Evolutionary conservation across 2,797 vertebrate species (phyloP), one percentile per base, ranked within the genome.

Genomic region (Sebastes hopkinsi): DNA sequence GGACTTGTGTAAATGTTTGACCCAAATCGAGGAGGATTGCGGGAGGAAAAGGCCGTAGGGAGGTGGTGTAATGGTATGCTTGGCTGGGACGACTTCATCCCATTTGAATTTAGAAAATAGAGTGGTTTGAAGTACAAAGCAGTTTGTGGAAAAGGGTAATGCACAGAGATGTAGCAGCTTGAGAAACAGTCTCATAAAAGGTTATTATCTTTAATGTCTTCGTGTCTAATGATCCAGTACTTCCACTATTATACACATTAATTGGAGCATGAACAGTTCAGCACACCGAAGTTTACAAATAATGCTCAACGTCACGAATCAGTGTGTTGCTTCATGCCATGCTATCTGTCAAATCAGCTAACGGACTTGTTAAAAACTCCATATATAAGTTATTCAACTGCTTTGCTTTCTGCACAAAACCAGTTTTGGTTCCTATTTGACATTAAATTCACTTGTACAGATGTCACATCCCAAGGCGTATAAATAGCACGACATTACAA

Each of bases 1-100:
- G 88, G 86, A 90, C 80, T 91, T 72, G 65, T 86, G 74, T 90
- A 88, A 90, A 90, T 87, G 88, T 89, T 90, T 72, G 80, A 90
- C 87, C 87, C 78, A 83, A 82, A 86, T 70, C 20, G 25, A 79
- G 54, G 75, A 42, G 75, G 60, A 77, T 72, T 78, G 76, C 9
- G 70, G 84, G 85, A 87, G 77, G 69, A 89, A 64, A 82, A 70
- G 84, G 81, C 78, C 66, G 38, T n/a, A 72, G 46, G 74, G 81
- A 82, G 68, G 88, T 80, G 92, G 89, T 32, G 42, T 85, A 88
- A 92, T 82, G 90, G 89, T 92, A 85, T 84, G 81, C 85, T 82
- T 84, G 69, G 59, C 72, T 52, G 42, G 85, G 78, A 84, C 42
- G 14, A 56, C 78, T 78, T 82, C 14, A 77, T 75, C 58, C 38